Conservation (phyloP, 2,888 invertebrate species). For the Aromia moschata region DNA sequence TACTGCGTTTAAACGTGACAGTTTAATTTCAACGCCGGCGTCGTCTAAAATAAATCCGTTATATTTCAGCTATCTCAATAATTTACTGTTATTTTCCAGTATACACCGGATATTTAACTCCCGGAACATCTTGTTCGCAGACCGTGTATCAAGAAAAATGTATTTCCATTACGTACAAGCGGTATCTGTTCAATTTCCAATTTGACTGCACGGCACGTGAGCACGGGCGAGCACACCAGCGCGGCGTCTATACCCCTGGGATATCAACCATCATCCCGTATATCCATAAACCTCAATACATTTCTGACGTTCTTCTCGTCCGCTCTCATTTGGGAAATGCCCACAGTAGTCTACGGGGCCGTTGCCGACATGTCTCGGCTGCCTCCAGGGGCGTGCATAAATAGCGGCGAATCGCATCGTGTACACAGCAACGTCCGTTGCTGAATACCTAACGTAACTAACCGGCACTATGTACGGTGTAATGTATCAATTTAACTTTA, state of each 20-base stretch:
- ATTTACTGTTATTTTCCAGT: neutral
- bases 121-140: neutral
- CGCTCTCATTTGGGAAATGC: slow-evolving; percentile 52
- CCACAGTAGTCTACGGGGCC: slow-evolving; percentile 46
- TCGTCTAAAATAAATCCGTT: no score
- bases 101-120: neutral
- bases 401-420: no score
- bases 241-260: slow-evolving; percentile 39
- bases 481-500: no score
- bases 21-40: no score
- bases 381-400: slow-evolving; percentile 10
- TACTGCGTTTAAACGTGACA: no score
- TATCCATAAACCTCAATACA: slow-evolving; percentile 54
- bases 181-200: slow-evolving; percentile 26
- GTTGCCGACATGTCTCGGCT: slow-evolving; percentile 29
- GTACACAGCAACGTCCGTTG: no score
- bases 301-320: slow-evolving; percentile 52
- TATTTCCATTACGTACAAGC: slow-evolving; percentile 24
- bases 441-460: no score
- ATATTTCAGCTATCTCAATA: neutral
- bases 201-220: slow-evolving; percentile 26
- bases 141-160: slow-evolving; percentile 4
- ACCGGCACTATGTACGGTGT: no score
- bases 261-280: slow-evolving; percentile 49
- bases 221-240: slow-evolving; percentile 16